phyloP scores from a whole-genome alignment of 2,888 invertebrate species.

The Seira musarum region DNA sequence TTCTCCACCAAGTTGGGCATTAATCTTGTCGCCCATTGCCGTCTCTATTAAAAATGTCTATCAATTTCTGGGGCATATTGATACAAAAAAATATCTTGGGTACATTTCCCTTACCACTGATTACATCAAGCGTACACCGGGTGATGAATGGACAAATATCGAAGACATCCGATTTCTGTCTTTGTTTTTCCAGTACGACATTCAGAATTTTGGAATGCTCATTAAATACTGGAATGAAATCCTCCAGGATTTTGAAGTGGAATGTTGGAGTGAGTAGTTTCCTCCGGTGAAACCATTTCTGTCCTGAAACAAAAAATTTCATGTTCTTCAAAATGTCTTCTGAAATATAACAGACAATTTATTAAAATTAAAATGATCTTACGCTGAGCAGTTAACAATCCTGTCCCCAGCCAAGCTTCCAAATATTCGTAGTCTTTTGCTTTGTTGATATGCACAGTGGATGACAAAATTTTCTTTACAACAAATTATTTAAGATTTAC shows the following conservation, averaged over 20 bases:
- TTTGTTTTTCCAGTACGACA: slow-evolving; percentile 74
- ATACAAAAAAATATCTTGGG: too few species aligned
- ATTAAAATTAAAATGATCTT: too few species aligned
- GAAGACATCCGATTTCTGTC: slow-evolving; percentile 70
- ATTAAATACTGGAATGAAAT: slow-evolving; percentile 75
- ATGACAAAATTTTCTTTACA: slow-evolving; percentile 57
- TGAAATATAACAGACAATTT: slow-evolving; percentile 70
- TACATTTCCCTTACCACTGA: slow-evolving; percentile 79
- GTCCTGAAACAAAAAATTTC: too few species aligned
- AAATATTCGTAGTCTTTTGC: slow-evolving; percentile 41
- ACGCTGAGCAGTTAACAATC: slow-evolving; percentile 55
- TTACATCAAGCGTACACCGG: slow-evolving; percentile 78
- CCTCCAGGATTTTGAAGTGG: too few species aligned
- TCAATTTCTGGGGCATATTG: too few species aligned
- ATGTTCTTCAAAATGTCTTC: too few species aligned
- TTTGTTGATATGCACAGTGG: slow-evolving; percentile 47
- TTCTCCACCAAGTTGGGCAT: slow-evolving; percentile 75
- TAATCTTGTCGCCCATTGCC: slow-evolving; percentile 81
- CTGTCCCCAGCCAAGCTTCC: slow-evolving; percentile 52
- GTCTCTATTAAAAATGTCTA: too few species aligned
- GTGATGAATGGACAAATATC: slow-evolving; percentile 79
- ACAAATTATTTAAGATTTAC: too few species aligned
- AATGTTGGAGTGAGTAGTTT: too few species aligned
- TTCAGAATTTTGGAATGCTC: slow-evolving; percentile 77
- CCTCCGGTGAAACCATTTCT: too few species aligned